Conservation (phyloP, 2,797 vertebrate species). For the Limnodromus scolopaceus region DNA sequence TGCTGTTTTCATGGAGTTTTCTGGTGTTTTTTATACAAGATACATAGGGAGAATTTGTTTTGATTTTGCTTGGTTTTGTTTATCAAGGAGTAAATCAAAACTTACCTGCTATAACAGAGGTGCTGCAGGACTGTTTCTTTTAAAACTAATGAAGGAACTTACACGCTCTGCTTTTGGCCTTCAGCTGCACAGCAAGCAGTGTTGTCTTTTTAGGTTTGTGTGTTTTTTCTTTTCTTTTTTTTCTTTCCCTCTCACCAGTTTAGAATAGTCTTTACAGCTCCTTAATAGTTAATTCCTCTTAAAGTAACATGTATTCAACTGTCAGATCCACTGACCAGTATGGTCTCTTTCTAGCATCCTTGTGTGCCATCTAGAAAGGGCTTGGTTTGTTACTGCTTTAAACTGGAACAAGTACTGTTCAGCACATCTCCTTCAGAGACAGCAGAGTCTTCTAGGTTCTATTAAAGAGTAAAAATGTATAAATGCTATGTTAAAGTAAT, state of each 20-base stretch:
- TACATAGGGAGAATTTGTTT: neutral
- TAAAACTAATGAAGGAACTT: neutral
- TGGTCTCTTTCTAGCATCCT: neutral
- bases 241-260: neutral
- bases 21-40: neutral
- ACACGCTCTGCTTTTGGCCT: rapidly evolving
- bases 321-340: neutral
- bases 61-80: neutral
- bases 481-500: neutral
- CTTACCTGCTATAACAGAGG: neutral
- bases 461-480: neutral
- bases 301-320: neutral
- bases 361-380: neutral
- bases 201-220: too few species aligned
- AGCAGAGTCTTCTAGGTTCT: neutral
- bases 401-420: neutral
- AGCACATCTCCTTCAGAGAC: neutral
- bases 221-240: too few species aligned
- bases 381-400: neutral
- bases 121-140: neutral
- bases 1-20: neutral
- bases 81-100: neutral
- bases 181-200: neutral
- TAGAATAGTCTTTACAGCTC: neutral
- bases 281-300: neutral